Evolutionary conservation across 1,140 invertebrate genomes (phyloP).

Genomic region (Mamestra configurata): DNA sequence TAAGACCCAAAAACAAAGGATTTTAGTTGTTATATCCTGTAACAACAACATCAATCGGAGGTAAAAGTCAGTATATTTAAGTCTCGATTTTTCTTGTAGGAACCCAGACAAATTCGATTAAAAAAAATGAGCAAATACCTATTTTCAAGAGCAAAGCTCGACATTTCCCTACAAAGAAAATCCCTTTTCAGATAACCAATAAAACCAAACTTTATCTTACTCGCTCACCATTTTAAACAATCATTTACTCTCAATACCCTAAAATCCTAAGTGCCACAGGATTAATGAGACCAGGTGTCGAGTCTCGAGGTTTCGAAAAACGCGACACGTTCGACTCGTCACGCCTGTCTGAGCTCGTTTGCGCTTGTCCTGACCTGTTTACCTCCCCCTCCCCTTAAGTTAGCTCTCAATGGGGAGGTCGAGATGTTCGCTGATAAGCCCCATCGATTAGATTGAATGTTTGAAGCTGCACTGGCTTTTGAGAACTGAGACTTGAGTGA

Average conservation of each 20-base stretch:
- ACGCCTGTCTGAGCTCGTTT: constrained; percentile 81
- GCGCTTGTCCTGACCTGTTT: constrained; percentile 61
- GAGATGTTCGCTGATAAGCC: constrained; percentile 62
- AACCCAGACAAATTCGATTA: no score
- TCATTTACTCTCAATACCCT: background rate
- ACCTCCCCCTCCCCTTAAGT: constrained; percentile 56
- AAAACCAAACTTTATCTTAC: constrained; percentile 5
- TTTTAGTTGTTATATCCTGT: no score
- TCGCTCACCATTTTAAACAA: background rate
- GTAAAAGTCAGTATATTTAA: no score
- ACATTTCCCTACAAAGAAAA: background rate
- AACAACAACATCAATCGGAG: no score
- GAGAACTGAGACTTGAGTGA: constrained; percentile 6
- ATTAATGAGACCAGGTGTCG: constrained; percentile 77
- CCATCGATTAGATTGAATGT: constrained; percentile 61
- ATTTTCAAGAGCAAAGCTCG: no score
- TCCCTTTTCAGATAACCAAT: background rate
- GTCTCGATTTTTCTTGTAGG: no score
- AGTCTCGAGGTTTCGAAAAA: constrained; percentile 63
- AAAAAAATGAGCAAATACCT: no score
- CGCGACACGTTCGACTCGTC: constrained; percentile 75
- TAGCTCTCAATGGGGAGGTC: constrained; percentile 55
- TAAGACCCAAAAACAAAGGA: no score
- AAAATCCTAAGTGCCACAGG: constrained; percentile 81
- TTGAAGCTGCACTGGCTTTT: constrained; percentile 37